Evolutionary conservation across 2,888 invertebrate species (phyloP).

Genomic region (Thymelicus lineola): DNA sequence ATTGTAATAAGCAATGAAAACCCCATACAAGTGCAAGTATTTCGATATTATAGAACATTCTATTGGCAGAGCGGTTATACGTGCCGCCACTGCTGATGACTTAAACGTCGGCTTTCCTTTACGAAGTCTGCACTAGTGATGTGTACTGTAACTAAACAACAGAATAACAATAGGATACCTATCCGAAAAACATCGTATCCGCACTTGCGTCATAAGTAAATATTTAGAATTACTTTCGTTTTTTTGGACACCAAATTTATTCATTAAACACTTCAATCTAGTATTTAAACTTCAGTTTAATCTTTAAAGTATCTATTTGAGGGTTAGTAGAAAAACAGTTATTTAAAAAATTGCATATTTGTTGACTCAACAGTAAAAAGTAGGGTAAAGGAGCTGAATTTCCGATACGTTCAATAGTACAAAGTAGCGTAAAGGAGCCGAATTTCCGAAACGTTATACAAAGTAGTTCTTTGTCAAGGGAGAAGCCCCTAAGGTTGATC

Average conservation of each 20-base stretch:
- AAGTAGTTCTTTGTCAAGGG: no score
- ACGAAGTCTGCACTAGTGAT: slow-evolving; percentile 36
- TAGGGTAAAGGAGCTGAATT: no score
- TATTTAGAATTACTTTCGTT: not conserved
- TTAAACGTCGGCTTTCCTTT: slow-evolving; percentile 51
- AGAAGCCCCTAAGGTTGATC: no score
- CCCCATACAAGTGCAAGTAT: slow-evolving; percentile 10
- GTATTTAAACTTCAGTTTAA: no score
- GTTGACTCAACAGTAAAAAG: no score
- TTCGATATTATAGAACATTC: slow-evolving; percentile 45
- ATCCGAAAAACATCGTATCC: not conserved
- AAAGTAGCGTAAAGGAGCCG: no score
- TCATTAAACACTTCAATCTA: no score
- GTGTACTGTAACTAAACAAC: not conserved
- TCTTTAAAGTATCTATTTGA: no score
- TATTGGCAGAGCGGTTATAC: slow-evolving; percentile 45
- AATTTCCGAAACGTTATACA: no score
- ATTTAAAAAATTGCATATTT: no score
- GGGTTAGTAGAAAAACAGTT: no score
- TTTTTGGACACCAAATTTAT: not conserved
- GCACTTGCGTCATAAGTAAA: not conserved
- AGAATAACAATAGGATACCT: not conserved
- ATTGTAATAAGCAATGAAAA: slow-evolving; percentile 11
- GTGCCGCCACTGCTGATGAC: slow-evolving; percentile 50
- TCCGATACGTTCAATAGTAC: no score